Evolutionary conservation across 2,888 invertebrate genomes (phyloP).

Genomic region (Colostygia pectinataria): DNA sequence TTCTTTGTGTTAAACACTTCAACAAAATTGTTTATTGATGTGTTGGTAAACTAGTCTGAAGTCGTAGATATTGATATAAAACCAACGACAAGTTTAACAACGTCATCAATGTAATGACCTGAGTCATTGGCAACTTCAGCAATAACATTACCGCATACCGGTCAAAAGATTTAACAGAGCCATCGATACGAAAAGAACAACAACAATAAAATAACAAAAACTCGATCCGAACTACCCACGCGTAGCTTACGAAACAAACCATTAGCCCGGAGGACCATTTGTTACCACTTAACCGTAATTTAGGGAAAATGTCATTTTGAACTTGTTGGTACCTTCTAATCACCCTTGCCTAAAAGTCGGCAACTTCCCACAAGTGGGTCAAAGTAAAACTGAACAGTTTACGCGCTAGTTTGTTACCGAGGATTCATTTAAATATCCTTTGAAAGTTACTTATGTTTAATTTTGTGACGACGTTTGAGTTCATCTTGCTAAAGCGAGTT

Average conservation of each 20-base stretch:
- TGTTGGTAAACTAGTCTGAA: no score
- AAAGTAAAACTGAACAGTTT: constrained; percentile 35
- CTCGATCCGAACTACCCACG: constrained; percentile 6
- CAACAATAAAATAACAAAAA: constrained; percentile 19
- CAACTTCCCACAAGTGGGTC: constrained; percentile 31
- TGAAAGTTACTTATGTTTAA: constrained; percentile 30
- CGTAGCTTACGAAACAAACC: constrained; percentile 27
- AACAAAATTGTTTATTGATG: no score
- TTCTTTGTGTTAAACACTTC: no score
- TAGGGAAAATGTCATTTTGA: constrained; percentile 32
- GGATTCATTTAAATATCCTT: constrained; percentile 35
- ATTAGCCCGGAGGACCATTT: constrained; percentile 24
- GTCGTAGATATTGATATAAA: no score
- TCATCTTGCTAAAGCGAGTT: constrained; percentile 23
- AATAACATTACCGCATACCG: background rate
- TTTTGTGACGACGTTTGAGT: constrained; percentile 27
- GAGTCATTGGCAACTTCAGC: background rate
- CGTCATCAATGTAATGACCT: no score
- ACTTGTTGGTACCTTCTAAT: constrained; percentile 30
- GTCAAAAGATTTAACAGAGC: constrained; percentile 1
- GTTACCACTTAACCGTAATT: constrained; percentile 29
- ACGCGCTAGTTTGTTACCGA: constrained; percentile 29
- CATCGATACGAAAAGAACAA: constrained; percentile 9
- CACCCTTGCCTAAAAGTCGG: constrained; percentile 31
- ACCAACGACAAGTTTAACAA: no score